phyloP scores from a whole-genome alignment of 2,888 invertebrate genomes.

The Hypomecis punctinalis region DNA sequence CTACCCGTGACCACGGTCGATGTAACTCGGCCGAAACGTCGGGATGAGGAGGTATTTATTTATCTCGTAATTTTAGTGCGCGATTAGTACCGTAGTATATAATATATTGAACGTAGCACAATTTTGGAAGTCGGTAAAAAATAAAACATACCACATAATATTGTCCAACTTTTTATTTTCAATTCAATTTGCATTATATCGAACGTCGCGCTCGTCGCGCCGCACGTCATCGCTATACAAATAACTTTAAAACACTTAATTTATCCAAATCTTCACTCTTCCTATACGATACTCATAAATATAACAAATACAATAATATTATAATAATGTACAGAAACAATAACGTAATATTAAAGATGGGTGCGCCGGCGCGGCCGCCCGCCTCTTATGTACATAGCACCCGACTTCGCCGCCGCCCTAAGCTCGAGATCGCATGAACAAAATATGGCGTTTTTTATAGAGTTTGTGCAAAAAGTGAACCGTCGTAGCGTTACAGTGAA shows the following conservation, averaged over 20 bases:
- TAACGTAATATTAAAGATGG: constrained; percentile 50
- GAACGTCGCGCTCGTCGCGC: constrained; percentile 43
- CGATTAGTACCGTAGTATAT: too few species aligned
- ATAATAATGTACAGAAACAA: constrained; percentile 73
- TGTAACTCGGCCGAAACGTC: too few species aligned
- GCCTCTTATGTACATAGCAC: constrained; percentile 14
- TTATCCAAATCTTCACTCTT: constrained; percentile 51
- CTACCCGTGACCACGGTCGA: too few species aligned
- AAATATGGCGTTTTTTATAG: neutral
- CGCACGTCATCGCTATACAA: constrained; percentile 50
- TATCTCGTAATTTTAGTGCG: too few species aligned
- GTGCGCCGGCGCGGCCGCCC: constrained; percentile 8
- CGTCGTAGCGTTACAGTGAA: too few species aligned
- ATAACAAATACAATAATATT: constrained; percentile 70
- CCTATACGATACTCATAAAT: constrained; percentile 67
- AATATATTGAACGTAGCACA: too few species aligned
- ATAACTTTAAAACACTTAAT: constrained; percentile 65
- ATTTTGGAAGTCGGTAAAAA: constrained; percentile 5
- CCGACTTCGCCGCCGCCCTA: neutral
- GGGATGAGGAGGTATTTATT: too few species aligned
- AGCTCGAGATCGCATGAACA: neutral
- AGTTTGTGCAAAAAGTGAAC: too few species aligned
- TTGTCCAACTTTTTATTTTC: constrained; percentile 78
- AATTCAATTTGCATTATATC: constrained; percentile 57
- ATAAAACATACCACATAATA: constrained; percentile 57